phyloP scores from a whole-genome alignment of 2,888 invertebrate genomes.

The Keiferia lycopersicella region DNA sequence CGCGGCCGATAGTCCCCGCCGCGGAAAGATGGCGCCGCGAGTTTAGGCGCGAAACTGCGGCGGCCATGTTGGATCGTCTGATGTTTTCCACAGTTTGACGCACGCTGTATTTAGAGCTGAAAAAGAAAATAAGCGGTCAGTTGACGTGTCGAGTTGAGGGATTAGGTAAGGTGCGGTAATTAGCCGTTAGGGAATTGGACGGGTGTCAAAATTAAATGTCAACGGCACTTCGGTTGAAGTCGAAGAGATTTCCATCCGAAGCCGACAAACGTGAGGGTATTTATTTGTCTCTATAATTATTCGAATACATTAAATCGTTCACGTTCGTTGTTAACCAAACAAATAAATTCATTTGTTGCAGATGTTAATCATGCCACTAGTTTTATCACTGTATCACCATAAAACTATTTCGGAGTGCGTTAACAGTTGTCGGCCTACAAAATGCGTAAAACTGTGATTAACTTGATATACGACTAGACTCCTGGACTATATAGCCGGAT shows the following conservation, averaged over 20 bases:
- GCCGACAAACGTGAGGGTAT: no score
- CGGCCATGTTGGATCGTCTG: slow-evolving; percentile 67
- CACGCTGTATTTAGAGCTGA: slow-evolving; percentile 66
- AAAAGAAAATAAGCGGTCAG: slow-evolving; percentile 68
- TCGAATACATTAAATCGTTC: no score
- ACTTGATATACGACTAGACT: slow-evolving; percentile 28
- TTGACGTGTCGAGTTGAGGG: slow-evolving; percentile 53
- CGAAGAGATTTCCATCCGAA: no score
- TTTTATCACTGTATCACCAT: slow-evolving; percentile 36
- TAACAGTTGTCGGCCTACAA: slow-evolving; percentile 39
- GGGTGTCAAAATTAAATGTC: slow-evolving; percentile 49
- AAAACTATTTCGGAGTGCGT: slow-evolving; percentile 60
- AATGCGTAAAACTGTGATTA: slow-evolving; percentile 25
- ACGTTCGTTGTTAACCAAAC: neutral
- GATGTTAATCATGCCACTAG: slow-evolving; percentile 13
- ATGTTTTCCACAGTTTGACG: slow-evolving; percentile 71
- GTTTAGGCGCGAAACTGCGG: slow-evolving; percentile 66
- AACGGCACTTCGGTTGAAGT: slow-evolving; percentile 10
- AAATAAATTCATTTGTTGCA: slow-evolving; percentile 3
- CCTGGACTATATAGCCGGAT: slow-evolving; percentile 37
- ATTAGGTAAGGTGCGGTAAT: slow-evolving; percentile 67
- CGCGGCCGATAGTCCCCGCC: slow-evolving; percentile 53
- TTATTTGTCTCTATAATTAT: no score
- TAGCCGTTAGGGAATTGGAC: slow-evolving; percentile 51
- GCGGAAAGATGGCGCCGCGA: slow-evolving; percentile 64